Percentiles rank a stretch among this genome's conserved stretches.
Evolutionary conservation across 2,797 vertebrate species (phyloP).

Genomic region (Intellagama lesueurii): DNA sequence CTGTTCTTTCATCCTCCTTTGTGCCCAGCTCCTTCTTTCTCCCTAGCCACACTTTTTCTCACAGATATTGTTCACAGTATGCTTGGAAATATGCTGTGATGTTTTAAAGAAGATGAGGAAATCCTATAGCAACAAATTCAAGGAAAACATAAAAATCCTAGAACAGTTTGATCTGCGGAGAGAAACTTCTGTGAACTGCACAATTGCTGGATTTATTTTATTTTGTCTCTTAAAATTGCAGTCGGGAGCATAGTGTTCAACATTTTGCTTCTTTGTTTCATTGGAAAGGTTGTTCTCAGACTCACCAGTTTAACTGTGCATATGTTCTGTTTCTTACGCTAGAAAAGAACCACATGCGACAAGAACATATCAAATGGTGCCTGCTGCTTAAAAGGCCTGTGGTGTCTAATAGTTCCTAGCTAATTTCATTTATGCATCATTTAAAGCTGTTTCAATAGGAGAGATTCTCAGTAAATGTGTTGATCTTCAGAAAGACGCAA

Average conservation of each 20-base stretch:
- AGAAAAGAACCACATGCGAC: background rate
- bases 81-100: no score
- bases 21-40: background rate
- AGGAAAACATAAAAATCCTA: no score
- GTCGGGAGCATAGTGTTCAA: background rate
- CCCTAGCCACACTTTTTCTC: no score
- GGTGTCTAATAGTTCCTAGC: constrained; percentile 2
- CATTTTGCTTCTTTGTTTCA: background rate
- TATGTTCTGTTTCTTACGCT: background rate
- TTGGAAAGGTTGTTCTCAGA: background rate
- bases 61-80: no score
- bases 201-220: background rate
- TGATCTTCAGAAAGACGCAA: constrained; percentile 28
- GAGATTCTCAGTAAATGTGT: constrained; percentile 37
- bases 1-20: background rate
- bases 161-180: no score
- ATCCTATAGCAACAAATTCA: no score
- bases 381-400: background rate
- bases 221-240: background rate
- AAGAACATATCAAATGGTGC: background rate
- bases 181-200: no score
- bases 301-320: background rate
- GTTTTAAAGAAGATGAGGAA: no score
- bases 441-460: constrained; percentile 25
- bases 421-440: background rate